Base-by-base conservation (phyloP, 64 coral and sea anemone species). In the Pachyseris speciosa region DNA sequence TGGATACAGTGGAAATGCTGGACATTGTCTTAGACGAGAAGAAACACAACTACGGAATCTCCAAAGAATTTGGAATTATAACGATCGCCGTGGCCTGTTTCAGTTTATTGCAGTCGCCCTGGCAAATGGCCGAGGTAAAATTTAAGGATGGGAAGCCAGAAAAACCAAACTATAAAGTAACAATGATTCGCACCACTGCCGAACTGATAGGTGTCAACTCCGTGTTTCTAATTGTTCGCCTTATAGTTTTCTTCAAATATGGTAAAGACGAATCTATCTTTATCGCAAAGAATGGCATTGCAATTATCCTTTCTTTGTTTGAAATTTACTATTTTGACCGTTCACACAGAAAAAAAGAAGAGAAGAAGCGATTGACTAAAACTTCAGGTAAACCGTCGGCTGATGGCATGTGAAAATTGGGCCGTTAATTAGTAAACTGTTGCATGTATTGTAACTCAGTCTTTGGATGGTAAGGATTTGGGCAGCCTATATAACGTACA, bases 251-350 rank as follows among this genome's bases (percentile, higher is more conserved):
- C 75, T 25, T 72, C 7, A 67, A 51, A 2, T 81, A 87, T 28
- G 39, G 61, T 4, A 75, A 91, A 36, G 47, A 86, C 16, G 81
- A 75, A 3, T 66, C 88, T 10, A 83, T 95, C 9, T 96, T 92
- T 30, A 84, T 92, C 8, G 78, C 84, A 15, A 96, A 96, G 24
- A 96, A 96, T 36, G 38, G 63, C 5, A 88, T 96, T 22, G 55
- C 43, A 1, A 96, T 92, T 57, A 25, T 75, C 29, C 58, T 83
- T 1, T 88, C 78, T 22, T 8, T n/a, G 15, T 26, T 88, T 20
- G 94, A 96, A 45, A 75, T 92, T 19, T 7, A 32, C 33, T 34
- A 2, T n/a, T n/a, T n/a, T n/a, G n/a, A n/a, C n/a, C n/a, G n/a
- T n/a, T n/a, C n/a, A n/a, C n/a, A n/a, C n/a, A n/a, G n/a, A n/a